Conservation (phyloP, 2,888 invertebrate species). For the Quadroppia sp. region DNA sequence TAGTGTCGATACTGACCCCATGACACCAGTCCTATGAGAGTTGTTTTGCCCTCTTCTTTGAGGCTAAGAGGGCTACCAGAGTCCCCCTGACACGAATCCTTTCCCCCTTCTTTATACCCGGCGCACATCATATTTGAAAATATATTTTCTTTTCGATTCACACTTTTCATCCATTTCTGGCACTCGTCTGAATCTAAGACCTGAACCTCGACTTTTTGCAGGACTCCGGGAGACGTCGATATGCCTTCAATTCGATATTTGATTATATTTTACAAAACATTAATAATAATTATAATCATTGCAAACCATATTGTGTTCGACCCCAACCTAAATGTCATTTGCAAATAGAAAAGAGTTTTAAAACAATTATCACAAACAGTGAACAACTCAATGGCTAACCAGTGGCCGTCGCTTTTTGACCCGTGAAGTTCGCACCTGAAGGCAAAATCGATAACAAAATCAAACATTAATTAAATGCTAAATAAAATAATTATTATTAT, state of each 20-base stretch:
- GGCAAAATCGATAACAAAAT: no score
- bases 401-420: slow-evolving; percentile 80
- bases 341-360: no score
- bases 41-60: slow-evolving; percentile 47
- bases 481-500: no score
- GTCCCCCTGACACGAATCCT: slow-evolving; percentile 51
- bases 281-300: neutral
- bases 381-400: slow-evolving; percentile 65
- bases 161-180: slow-evolving; percentile 86
- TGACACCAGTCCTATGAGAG: slow-evolving; percentile 47
- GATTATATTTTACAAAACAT: neutral
- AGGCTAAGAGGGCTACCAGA: slow-evolving; percentile 49
- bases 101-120: slow-evolving; percentile 65
- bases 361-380: neutral
- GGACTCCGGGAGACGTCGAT: slow-evolving; percentile 72
- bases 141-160: slow-evolving; percentile 82
- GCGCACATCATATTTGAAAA: slow-evolving; percentile 82
- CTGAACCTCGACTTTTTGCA: slow-evolving; percentile 60
- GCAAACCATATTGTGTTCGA: neutral
- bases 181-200: slow-evolving; percentile 83
- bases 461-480: no score
- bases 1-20: slow-evolving; percentile 40
- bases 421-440: slow-evolving; percentile 63
- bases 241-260: neutral
- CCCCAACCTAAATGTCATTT: no score